Evolutionary conservation across 2,888 invertebrate genomes (phyloP).

Genomic region (Teinopalpus imperialis): DNA sequence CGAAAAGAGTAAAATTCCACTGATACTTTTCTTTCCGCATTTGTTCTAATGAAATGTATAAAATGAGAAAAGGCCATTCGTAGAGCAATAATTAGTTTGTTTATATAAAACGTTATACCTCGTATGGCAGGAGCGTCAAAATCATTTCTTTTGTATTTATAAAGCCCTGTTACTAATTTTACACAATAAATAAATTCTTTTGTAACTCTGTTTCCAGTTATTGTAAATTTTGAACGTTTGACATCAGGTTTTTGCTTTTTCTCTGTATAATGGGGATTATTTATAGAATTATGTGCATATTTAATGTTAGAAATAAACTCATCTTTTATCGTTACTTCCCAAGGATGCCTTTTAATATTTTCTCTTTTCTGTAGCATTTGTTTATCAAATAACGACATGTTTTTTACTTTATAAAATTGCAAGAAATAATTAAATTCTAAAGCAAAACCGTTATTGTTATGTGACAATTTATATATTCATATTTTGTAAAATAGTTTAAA

Average conservation of each 20-base stretch:
- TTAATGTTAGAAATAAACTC: slow-evolving; percentile 43
- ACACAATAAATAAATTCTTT: slow-evolving; percentile 62
- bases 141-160: slow-evolving; percentile 53
- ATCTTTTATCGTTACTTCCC: slow-evolving; percentile 55
- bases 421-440: not conserved
- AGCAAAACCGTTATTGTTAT: not conserved
- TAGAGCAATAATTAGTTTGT: too few relatives aligned
- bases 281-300: slow-evolving; percentile 60
- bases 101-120: too few relatives aligned
- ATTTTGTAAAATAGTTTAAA: slow-evolving; percentile 16
- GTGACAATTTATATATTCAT: not conserved
- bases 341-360: slow-evolving; percentile 48
- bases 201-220: slow-evolving; percentile 59
- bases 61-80: too few relatives aligned
- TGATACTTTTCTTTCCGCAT: too few relatives aligned
- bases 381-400: slow-evolving; percentile 7
- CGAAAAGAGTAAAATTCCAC: too few relatives aligned
- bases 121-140: slow-evolving; percentile 58
- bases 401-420: not conserved
- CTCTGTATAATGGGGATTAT: slow-evolving; percentile 55
- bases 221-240: slow-evolving; percentile 48
- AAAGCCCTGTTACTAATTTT: slow-evolving; percentile 54
- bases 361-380: slow-evolving; percentile 31
- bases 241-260: slow-evolving; percentile 34
- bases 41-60: too few relatives aligned